These are phyloP conservation scores for Gila orcuttii DNA, from an alignment of 2,113 vertebrate genomes.

Conservation along the genomic window DNA sequence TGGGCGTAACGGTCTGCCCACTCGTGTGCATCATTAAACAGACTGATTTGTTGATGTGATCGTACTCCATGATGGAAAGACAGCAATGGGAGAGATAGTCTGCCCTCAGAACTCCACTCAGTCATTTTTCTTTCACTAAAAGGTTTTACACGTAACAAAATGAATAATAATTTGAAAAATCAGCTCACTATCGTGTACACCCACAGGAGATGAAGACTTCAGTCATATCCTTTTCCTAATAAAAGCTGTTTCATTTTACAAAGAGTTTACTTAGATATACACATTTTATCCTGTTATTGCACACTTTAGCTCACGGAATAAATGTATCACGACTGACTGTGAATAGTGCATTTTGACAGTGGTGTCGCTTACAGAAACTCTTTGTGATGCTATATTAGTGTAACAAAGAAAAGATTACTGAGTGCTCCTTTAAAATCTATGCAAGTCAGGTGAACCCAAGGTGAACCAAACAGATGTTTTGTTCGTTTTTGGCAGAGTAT, in stretches of 20 bases:
- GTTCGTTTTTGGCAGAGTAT: too few species aligned
- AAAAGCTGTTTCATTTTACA: not conserved
- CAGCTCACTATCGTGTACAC: not conserved
- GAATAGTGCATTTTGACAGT: too few species aligned
- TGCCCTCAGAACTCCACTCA: not conserved
- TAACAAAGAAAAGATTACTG: not conserved
- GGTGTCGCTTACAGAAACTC: too few species aligned
- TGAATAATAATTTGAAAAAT: not conserved
- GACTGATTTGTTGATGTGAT: conserved; percentile 32
- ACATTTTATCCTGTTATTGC: too few species aligned
- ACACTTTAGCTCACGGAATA: too few species aligned
- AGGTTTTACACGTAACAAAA: not conserved
- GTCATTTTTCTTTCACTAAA: conserved; percentile 6
- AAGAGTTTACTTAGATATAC: not conserved
- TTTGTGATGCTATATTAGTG: too few species aligned
- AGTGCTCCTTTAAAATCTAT: too few species aligned
- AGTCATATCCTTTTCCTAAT: not conserved
- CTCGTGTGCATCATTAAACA: conserved; percentile 38
- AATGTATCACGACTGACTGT: too few species aligned
- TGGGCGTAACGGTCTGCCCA: conserved; percentile 18
- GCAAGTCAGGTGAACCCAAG: too few species aligned
- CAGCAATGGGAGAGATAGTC: not conserved
- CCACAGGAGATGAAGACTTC: not conserved
- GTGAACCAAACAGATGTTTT: too few species aligned
- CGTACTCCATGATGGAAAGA: not conserved